Base-by-base conservation (phyloP, 1,140 invertebrate genomes). In the Polypedilum pembai region DNA sequence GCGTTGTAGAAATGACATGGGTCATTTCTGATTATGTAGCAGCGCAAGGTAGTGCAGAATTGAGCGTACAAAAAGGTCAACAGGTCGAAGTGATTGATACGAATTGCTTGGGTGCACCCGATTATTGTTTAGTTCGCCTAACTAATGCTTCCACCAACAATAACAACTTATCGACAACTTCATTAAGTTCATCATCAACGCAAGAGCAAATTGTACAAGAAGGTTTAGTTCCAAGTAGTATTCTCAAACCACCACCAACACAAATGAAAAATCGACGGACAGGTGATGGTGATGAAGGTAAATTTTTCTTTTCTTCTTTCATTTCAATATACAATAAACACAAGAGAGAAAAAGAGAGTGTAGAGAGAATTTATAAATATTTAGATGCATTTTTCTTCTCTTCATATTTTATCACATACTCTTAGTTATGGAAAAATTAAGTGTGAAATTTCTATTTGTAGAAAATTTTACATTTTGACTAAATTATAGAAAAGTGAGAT, bases 11-110 rank as follows among this genome's bases (percentile, higher is more conserved):
- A 79, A 91, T 94, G 86, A 94, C 91, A 73, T 94, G 92, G 92
- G 92, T 95, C 74, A 87, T 94, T 10, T 88, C 89, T 18, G 93
- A 95, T 80, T 90, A 92, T 80, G 84, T 84, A n/a, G 91, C 92
- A 10, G 81, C 88, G 3, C 82, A 85, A 1, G 88, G 88, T 74
- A 83, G 88, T 12, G 88, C 89, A 41, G 93, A 95, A 81, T 80
- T 95, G 75, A 88, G 87, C 21, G 93, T 95, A 8, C 85, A 83
- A 66, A 94, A 94, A 79, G 93, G 93, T 8, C 94, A 96, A 82
- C 94, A 96, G 83, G 94, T 97, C 69, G 95, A 97, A 80, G 90
- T 97, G 73, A 80, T 97, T 73, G 94, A 96, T 78, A 84, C 88
- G 73, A 85, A 86, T 76, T 80, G 79, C 76, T 82, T 77, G 77